Evolutionary conservation across 2,888 invertebrate species (phyloP).

Genomic region (Geotrupes spiniger): DNA sequence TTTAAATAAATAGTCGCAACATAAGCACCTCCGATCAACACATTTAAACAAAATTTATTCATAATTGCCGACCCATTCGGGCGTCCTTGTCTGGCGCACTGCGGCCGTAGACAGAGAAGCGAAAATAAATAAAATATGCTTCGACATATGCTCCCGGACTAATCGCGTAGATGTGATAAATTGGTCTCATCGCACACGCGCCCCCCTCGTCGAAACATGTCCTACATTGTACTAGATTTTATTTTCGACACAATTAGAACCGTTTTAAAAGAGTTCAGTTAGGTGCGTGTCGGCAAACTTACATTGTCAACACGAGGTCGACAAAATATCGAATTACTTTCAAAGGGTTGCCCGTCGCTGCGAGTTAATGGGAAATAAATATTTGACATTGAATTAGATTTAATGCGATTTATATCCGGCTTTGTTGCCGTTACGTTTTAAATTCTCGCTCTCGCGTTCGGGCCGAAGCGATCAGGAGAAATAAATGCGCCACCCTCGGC

Average conservation of each 20-base stretch:
- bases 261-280: neutral
- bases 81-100: neutral
- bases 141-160: conserved; percentile 12
- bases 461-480: no score
- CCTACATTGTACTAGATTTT: neutral
- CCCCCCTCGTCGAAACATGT: neutral
- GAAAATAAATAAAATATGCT: conserved; percentile 9
- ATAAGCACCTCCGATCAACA: conserved; percentile 37
- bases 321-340: neutral
- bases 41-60: conserved; percentile 36
- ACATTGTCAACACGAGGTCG: neutral
- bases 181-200: conserved; percentile 9
- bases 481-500: no score
- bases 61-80: conserved; percentile 37
- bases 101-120: conserved; percentile 16
- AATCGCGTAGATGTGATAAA: conserved; percentile 10
- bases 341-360: neutral
- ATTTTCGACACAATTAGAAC: neutral
- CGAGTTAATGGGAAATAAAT: neutral
- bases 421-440: no score
- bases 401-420: neutral
- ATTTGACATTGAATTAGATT: neutral
- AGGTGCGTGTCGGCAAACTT: neutral
- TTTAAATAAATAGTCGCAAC: conserved; percentile 42
- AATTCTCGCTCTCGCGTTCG: no score